Evolutionary conservation across 2,797 vertebrate genomes (phyloP).

Genomic region (Enteromius fasciolatus): DNA sequence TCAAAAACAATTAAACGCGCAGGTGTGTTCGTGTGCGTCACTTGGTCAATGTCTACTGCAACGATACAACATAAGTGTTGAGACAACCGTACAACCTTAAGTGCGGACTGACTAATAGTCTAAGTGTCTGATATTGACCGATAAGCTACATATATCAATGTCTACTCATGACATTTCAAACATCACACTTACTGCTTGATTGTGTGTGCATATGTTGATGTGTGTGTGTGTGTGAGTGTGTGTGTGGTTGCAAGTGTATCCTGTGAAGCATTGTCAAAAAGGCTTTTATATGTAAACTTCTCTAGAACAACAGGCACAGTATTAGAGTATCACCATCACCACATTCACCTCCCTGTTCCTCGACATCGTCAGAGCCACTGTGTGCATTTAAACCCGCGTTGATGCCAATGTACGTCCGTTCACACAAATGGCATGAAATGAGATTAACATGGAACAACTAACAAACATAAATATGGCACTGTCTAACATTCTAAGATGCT

Average conservation of each 20-base stretch:
- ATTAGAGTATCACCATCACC: conserved; percentile 54
- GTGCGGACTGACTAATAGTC: conserved; percentile 24
- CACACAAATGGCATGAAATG: conserved; percentile 57
- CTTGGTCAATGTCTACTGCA: conserved; percentile 55
- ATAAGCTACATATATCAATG: conserved; percentile 45
- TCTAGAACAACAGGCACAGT: conserved; percentile 72
- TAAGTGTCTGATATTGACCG: conserved; percentile 32
- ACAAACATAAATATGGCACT: conserved; percentile 62
- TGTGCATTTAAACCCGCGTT: conserved; percentile 38
- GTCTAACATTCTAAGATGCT: conserved; percentile 98
- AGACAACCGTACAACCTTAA: conserved; percentile 23
- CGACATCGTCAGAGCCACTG: conserved; percentile 5
- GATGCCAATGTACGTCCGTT: conserved; percentile 36
- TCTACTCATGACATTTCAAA: conserved; percentile 50
- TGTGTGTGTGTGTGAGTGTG: conserved; percentile 1
- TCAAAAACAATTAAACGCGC: conserved; percentile 43
- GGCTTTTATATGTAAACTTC: conserved; percentile 76
- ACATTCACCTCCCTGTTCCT: conserved; percentile 18
- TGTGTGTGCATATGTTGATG: conserved; percentile 31
- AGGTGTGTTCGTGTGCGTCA: conserved; percentile 36
- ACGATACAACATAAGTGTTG: conserved; percentile 24
- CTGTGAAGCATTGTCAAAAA: conserved; percentile 60
- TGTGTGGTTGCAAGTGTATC: conserved; percentile 51
- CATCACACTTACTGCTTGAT: conserved; percentile 50
- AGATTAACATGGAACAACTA: conserved; percentile 49